Percentiles rank a stretch among this genome's conserved stretches.
Conservation (phyloP, 2,797 vertebrate genomes). For the Odontamblyopus lacepedii region DNA sequence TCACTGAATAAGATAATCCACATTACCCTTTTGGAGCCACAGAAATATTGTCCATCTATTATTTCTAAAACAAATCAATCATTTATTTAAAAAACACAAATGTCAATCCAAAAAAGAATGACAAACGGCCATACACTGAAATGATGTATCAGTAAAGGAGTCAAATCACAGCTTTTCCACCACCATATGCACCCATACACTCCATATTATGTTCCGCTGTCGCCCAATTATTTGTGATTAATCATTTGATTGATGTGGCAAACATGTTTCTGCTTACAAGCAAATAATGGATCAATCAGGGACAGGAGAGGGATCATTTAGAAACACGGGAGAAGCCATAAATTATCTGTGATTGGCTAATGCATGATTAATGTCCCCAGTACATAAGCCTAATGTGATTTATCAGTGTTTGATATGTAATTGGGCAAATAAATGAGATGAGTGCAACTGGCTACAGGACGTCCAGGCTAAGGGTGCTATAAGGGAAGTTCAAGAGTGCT, state of each 20-base stretch:
- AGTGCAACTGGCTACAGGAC: conserved; percentile 33
- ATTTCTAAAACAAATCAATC: too few species aligned
- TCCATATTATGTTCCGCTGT: conserved; percentile 58
- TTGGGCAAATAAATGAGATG: conserved; percentile 51
- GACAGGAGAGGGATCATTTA: conserved; percentile 69
- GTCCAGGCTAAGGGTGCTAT: neutral
- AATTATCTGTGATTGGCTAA: conserved; percentile 71
- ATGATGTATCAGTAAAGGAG: neutral
- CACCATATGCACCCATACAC: conserved; percentile 8
- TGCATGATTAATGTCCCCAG: conserved; percentile 67
- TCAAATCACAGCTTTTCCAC: neutral
- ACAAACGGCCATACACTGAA: too few species aligned
- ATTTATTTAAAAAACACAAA: neutral
- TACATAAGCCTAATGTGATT: conserved; percentile 65
- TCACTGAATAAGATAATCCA: too few species aligned
- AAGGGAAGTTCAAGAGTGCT: neutral
- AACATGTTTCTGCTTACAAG: conserved; percentile 74
- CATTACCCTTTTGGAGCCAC: too few species aligned
- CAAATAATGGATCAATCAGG: conserved; percentile 76
- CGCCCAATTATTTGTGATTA: conserved; percentile 69
- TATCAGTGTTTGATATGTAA: conserved; percentile 72
- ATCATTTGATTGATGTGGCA: conserved; percentile 72
- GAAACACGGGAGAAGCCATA: conserved; percentile 70
- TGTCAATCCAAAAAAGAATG: neutral
- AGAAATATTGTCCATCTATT: too few species aligned